Evolutionary conservation across 2,113 vertebrate species (phyloP), one percentile per base, ranked within the genome.

Genomic region (Naja naja): DNA sequence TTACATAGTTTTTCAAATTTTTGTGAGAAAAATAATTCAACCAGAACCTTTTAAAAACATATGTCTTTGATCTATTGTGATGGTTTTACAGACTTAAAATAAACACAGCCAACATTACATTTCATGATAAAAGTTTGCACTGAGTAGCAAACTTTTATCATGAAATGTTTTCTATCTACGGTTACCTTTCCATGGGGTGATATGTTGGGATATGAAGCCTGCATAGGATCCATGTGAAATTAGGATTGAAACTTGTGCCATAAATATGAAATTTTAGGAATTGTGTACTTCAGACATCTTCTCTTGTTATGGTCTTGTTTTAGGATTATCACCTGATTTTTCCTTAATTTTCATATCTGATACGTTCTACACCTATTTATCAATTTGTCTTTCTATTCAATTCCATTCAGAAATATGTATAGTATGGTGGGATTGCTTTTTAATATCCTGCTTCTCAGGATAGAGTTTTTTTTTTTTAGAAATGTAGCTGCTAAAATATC

Each of bases 381-480:
- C 0, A 22, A 5, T 9, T 88, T 3, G 55, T 47, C 3, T 85
- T 23, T 74, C 23, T 52, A 0, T 91, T 87, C 23, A 4, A 0
- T 7, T 90, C 55, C 5, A 1, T 9, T 89, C 53, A 12, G 0
- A 87, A 22, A n/a, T 10, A 1, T 0, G 0, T 0, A 53, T 27
- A 89, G 1, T 34, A 10, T n/a, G 20, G 0, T 12, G 5, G 27
- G 11, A 11, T 89, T 16, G 30, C 1, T 34, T 60, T 2, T 87
- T 52, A 55, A 2, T 39, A 10, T 87, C 1, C 23, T 12, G 93
- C 89, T 93, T 74, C 20, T 30, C 27, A 30, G 1, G 11, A 64
- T 94, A 93, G 55, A 89, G 7, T 54, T 1, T 49, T 49, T 1
- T 89, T 93, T 85, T 11, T 69, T 8, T 94, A 3, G 88, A 93